Conservation (phyloP, 2,888 invertebrate species). For the Campaea margaritaria region DNA sequence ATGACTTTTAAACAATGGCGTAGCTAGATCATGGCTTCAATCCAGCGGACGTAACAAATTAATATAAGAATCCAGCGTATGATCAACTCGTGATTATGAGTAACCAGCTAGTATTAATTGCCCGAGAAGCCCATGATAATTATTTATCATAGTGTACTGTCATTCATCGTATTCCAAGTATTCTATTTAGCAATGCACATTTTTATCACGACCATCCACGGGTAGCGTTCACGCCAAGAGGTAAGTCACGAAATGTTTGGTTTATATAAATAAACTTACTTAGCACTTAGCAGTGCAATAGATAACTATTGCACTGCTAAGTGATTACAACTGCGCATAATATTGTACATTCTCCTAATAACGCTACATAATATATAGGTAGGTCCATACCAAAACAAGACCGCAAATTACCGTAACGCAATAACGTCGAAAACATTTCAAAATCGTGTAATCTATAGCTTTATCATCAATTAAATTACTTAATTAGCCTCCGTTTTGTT, state of each 20-base stretch:
- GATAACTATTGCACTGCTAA: constrained; percentile 23
- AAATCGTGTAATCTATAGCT: no score
- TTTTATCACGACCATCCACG: constrained; percentile 29
- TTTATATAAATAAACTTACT: no score
- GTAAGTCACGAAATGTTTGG: constrained; percentile 34
- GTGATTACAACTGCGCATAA: constrained; percentile 14
- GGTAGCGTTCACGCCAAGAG: constrained; percentile 30
- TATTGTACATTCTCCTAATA: not conserved
- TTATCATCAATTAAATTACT: no score
- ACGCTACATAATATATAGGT: not conserved
- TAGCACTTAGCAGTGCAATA: no score
- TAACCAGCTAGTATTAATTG: not conserved
- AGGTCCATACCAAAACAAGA: no score
- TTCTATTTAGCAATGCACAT: constrained; percentile 34
- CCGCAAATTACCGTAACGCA: no score
- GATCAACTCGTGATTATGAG: not conserved
- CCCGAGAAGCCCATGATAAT: constrained; percentile 4
- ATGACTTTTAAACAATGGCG: no score
- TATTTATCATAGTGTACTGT: constrained; percentile 1
- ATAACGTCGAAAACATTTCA: no score
- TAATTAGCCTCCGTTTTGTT: no score
- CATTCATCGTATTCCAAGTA: constrained; percentile 14
- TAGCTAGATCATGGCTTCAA: no score
- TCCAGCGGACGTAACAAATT: no score
- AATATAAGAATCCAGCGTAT: no score